These are phyloP conservation scores for Thunnus maccoyii DNA, from an alignment of 2,113 vertebrate genomes.

Conservation along the genomic window DNA sequence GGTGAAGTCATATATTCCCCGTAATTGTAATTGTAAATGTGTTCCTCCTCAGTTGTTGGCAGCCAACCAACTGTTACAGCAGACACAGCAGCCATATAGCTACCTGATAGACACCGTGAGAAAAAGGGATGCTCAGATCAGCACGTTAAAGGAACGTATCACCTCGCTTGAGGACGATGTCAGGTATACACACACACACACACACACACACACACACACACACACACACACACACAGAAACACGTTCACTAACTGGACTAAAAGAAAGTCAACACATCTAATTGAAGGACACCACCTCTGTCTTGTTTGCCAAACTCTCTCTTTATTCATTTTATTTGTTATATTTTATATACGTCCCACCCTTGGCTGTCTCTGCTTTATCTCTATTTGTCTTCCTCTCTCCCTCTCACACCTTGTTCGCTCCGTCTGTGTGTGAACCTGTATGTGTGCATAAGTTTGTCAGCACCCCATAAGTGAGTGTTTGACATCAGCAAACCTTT, in stretches of 20 bases:
- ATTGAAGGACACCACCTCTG: background rate
- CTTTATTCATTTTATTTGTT: background rate
- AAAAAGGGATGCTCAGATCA: slow-evolving; percentile 92
- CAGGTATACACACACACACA: slow-evolving; percentile 83
- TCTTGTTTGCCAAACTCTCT: background rate
- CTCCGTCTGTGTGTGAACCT: slow-evolving; percentile 5
- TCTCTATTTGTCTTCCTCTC: slow-evolving; percentile 6
- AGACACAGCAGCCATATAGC: slow-evolving; percentile 94
- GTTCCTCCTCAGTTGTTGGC: slow-evolving; percentile 86
- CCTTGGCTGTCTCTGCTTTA: slow-evolving; percentile 16
- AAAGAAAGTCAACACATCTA: background rate
- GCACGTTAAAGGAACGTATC: slow-evolving; percentile 84
- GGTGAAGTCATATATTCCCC: background rate
- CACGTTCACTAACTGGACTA: background rate
- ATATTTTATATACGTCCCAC: slow-evolving; percentile 9
- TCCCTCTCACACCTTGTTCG: background rate
- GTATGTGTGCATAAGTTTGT: background rate
- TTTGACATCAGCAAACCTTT: background rate
- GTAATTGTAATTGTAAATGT: slow-evolving; percentile 1
- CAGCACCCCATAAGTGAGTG: background rate
- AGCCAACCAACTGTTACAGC: slow-evolving; percentile 90
- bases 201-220: background rate
- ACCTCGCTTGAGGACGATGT: slow-evolving; percentile 89
- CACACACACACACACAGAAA: background rate
- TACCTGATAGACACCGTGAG: slow-evolving; percentile 93